These are phyloP conservation scores for Fragum fragum DNA, from an alignment of 2,888 invertebrate genomes.

Conservation along the genomic window DNA sequence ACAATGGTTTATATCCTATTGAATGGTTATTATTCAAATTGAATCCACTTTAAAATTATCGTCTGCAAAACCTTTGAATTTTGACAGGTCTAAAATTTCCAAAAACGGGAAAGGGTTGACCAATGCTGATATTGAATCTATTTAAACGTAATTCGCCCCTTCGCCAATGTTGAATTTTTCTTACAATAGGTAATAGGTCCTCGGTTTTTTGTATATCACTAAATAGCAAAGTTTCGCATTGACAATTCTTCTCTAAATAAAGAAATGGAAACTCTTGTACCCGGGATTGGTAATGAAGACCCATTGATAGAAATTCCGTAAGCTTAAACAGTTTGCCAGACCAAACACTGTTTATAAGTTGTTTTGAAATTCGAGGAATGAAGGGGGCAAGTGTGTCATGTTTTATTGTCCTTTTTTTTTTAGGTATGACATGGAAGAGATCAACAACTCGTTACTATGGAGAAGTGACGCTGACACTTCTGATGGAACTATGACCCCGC, in stretches of 20 bases:
- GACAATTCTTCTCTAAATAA: not conserved
- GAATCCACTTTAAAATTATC: too few relatives aligned
- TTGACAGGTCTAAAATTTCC: too few relatives aligned
- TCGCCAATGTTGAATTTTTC: too few relatives aligned
- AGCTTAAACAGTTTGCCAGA: not conserved
- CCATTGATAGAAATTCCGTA: not conserved
- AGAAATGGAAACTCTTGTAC: not conserved
- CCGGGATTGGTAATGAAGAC: not conserved
- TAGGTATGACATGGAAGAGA: constrained; percentile 13
- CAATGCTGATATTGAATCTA: too few relatives aligned
- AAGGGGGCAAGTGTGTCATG: not conserved
- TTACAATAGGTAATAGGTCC: too few relatives aligned
- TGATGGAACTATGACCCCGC: constrained; percentile 51
- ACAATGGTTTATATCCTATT: too few relatives aligned
- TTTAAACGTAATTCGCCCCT: too few relatives aligned
- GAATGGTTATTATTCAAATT: too few relatives aligned
- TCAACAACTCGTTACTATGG: not conserved
- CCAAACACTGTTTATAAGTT: not conserved
- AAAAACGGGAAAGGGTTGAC: too few relatives aligned
- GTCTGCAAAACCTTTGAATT: too few relatives aligned
- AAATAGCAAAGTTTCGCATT: too few relatives aligned
- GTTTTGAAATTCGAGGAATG: not conserved
- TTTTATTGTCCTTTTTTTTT: not conserved
- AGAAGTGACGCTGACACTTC: constrained; percentile 42
- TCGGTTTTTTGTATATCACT: too few relatives aligned